phyloP scores from a whole-genome alignment of 2,113 vertebrate species.

The Periophthalmus modestus region DNA sequence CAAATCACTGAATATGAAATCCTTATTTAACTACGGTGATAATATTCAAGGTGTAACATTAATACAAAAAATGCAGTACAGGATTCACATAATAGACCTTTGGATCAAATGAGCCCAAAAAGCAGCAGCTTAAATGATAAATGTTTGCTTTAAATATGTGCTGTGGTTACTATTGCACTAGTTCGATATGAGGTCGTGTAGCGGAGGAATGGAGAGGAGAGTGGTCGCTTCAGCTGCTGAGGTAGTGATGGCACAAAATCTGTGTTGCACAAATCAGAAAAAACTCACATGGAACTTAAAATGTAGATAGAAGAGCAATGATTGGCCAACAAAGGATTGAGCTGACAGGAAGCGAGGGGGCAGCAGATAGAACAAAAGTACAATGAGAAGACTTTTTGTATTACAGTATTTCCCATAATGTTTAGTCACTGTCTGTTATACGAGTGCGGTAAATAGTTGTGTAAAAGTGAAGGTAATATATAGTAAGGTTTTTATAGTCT shows the following conservation, averaged over 20 bases:
- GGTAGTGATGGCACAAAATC: not conserved
- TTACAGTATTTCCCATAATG: not conserved
- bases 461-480: not conserved
- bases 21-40: not conserved
- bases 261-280: too few species aligned
- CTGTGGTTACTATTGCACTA: not conserved
- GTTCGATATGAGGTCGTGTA: too few species aligned
- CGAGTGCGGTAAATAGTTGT: not conserved
- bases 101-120: not conserved
- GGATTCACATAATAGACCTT: not conserved
- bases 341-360: not conserved
- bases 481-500: slow-evolving; percentile 14
- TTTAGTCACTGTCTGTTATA: slow-evolving; percentile 6
- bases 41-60: not conserved
- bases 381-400: not conserved
- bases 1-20: not conserved
- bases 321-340: not conserved
- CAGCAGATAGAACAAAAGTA: not conserved
- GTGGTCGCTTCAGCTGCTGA: not conserved
- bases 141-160: not conserved
- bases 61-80: not conserved
- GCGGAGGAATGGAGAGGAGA: not conserved
- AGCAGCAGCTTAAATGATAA: not conserved
- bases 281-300: not conserved
- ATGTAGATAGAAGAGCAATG: not conserved